Base-by-base conservation (phyloP, 2,888 invertebrate species). In the Agrochola lychnidis region DNA sequence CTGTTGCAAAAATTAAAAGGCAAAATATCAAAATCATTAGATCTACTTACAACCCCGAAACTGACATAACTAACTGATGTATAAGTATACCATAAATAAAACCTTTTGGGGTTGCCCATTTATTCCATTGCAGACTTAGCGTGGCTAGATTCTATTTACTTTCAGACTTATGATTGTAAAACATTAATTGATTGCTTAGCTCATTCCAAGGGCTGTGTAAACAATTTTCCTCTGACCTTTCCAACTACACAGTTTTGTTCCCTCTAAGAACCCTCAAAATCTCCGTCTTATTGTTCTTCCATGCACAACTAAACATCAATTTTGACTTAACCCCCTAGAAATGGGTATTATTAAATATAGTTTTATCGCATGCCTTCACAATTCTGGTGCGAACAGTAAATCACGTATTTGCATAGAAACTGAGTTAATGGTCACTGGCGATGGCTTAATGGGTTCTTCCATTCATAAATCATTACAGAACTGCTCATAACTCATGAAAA, bases 381-480 rank as follows among this genome's bases (percentile, higher is more conserved):
- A 19, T 30, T 53, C 36, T 36, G 51, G 40, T 22, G 42, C 14
- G 19, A 73, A 57, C 40, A 45, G 70, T 84, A 84, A 84, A 84
- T 84, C 74, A 76, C 51, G 36, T 12, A 68, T 64, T 68, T 76
- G 78, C 72, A 84, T 84, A 74, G 66, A 73, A 77, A 81, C 72
- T 78, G 57, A 57, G 56, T n/a, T 72, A 72, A 84, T 74, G 63
- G 66, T 42, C 42, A n/a, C 67, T 73, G 45, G 45, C 72, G 63
- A 61, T 57, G 16, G 62, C 68, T 69, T 84, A 81, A 84, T 84
- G 75, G 70, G 42, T 64, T 61, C 61, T 67, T 70, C 36, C 42
- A 70, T 71, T 75, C 74, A 80, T 80, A 81, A 81, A 74, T 73
- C 62, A 74, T 45, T 63, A 57, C 22, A 62, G 42, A 71, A 63